Base-by-base conservation (phyloP, 2,797 vertebrate species). In the Protosalanx chinensis region DNA sequence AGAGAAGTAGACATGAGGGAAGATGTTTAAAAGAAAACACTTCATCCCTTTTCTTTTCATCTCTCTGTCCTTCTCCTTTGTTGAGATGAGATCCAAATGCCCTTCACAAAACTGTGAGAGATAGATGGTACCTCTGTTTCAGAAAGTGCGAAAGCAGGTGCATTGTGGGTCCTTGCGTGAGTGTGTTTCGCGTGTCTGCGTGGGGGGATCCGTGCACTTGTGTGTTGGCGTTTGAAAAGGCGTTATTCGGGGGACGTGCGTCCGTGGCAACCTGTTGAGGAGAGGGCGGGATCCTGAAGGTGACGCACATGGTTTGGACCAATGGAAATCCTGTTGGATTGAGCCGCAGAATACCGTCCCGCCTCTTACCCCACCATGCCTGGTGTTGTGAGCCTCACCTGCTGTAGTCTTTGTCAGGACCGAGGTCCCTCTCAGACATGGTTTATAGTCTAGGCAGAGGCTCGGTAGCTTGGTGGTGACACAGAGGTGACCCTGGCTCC, bases 361-460 rank as follows among this genome's bases (percentile, higher is more conserved):
- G n/a, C 18, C 18, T 56, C 51, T 56, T 18, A 56, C 51, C 15
- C 18, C 51, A 18, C 16, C 5, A 53, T n/a, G 51, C 18, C 30
- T 27, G 5, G 27, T 27, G 37, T 46, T 12, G 10, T n/a, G 51
- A 56, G 51, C 51, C 15, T 56, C n/a, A 56, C 4, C 51, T n/a
- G 5, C 16, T n/a, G 49, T 51, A 56, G 5, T 56, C 6, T 56
- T 56, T n/a, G 51, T 56, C 15, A 56, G 64, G 27, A 72, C 46
- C 27, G 60, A 49, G 27, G 15, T 56, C 33, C 63, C 32, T 63
- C 58, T 27, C 64, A 68, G 65, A 67, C 64, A 10, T 27, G 37
- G 35, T 78, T 81, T 68, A 76, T 81, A 30, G 64, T 30, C 51
- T 1, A 27, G 20, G 20, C 29, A 67, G 62, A 60, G 70, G 68